phyloP scores from a whole-genome alignment of 1,140 invertebrate genomes.

The Drosophila teissieri region DNA sequence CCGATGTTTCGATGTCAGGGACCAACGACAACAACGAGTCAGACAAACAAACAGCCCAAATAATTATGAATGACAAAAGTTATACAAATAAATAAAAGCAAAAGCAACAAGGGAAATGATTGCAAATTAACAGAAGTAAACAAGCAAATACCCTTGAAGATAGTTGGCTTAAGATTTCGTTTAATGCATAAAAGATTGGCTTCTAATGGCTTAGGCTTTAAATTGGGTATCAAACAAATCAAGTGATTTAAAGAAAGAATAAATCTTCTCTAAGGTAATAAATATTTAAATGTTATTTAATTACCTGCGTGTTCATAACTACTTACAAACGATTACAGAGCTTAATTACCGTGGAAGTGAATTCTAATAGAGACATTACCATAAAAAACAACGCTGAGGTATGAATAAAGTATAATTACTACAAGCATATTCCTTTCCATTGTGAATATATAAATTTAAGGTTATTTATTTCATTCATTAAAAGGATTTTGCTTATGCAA shows the following conservation, averaged over 20 bases:
- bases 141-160: slow-evolving; percentile 38
- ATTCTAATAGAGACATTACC: no score
- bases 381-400: no score
- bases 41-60: slow-evolving; percentile 69
- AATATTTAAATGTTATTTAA: neutral
- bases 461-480: no score
- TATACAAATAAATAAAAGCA: slow-evolving; percentile 70
- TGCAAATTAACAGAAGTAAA: slow-evolving; percentile 6
- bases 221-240: neutral
- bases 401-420: no score
- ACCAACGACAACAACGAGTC: slow-evolving; percentile 25
- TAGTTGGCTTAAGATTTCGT: neutral
- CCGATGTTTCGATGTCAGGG: slow-evolving; percentile 61
- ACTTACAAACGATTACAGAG: no score
- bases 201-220: neutral
- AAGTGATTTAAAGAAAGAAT: neutral
- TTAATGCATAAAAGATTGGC: neutral
- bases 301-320: no score
- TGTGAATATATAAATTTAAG: no score
- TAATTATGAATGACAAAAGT: slow-evolving; percentile 83
- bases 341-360: no score
- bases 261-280: neutral
- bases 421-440: neutral
- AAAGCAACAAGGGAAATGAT: slow-evolving; percentile 26
- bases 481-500: neutral